Evolutionary conservation across 2,797 vertebrate species (phyloP).

Genomic region (Sciurus vulgaris): DNA sequence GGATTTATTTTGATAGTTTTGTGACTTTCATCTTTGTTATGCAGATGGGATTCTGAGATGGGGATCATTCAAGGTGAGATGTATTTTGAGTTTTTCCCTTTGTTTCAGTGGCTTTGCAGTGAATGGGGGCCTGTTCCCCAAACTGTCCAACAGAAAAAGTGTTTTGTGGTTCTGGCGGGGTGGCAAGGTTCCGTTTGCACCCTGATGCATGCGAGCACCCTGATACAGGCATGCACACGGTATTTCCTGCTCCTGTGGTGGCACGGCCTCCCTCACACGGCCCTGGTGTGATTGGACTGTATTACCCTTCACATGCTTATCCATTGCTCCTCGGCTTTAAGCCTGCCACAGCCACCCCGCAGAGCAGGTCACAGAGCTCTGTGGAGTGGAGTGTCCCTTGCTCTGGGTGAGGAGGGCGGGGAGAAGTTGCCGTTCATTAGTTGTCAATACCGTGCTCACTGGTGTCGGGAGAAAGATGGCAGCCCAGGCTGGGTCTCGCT

Average conservation of each 20-base stretch:
- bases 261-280: fast-evolving
- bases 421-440: background rate
- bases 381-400: fast-evolving
- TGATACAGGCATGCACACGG: fast-evolving
- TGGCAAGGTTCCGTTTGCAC: too few relatives aligned
- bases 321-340: background rate
- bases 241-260: fast-evolving
- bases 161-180: fast-evolving
- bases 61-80: background rate
- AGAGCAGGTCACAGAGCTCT: fast-evolving
- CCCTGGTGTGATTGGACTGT: fast-evolving
- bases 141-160: too few relatives aligned
- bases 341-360: fast-evolving
- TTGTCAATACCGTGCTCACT: fast-evolving
- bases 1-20: background rate
- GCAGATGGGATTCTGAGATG: background rate
- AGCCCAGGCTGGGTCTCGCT: fast-evolving
- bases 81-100: background rate
- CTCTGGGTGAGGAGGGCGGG: background rate
- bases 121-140: background rate
- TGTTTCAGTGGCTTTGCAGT: background rate
- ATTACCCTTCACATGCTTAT: fast-evolving
- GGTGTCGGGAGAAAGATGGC: too few relatives aligned
- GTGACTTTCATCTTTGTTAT: background rate
- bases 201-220: too few relatives aligned